Evolutionary conservation across 2,797 vertebrate species (phyloP), one percentile per base, ranked within the genome.

Genomic region (Myoxocephalus aenaeus): DNA sequence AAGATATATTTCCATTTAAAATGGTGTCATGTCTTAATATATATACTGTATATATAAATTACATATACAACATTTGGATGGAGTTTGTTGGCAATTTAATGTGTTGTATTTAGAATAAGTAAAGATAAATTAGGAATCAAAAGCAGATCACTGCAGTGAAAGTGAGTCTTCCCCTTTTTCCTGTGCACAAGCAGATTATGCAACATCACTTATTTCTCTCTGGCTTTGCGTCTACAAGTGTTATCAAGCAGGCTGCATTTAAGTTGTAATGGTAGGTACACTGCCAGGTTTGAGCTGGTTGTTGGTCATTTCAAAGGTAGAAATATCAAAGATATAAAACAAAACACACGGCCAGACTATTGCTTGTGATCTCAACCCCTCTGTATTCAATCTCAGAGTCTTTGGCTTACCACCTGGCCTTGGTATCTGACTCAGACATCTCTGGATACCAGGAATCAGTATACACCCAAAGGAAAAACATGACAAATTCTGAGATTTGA

Each of bases 1-100:
- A 50, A 75, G 17, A 68, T 36, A 75, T 12, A 59, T 65, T 62
- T 58, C 11, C 11, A 59, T 7, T 14, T 66, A 34, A 78, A 71
- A 11, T 25, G 6, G 1, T 51, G 9, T 2, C 17, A 57, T 50
- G 14, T 15, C 32, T 42, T 14, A 58, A 54, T 54, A 29, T 50
- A 38, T 36, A 38, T 38, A 38, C 32, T 7, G 7, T 34, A 10
- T 38, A 38, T 38, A 36, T 36, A 36, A 3, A 7, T 8, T 36
- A 36, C 8, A 36, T 36, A 36, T 36, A 8, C 15, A 25, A 7
- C 1, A 46, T 48, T 5, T 56, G 36, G n/a, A 38, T 13, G 14
- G 46, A 40, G 7, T 38, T 44, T 25, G 6, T 12, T 20, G 27
- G 20, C 4, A 62, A 25, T 34, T 18, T 6, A 34, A 34, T 13